phyloP scores from a whole-genome alignment of 2,888 invertebrate genomes.

The Argynnis bischoffii region DNA sequence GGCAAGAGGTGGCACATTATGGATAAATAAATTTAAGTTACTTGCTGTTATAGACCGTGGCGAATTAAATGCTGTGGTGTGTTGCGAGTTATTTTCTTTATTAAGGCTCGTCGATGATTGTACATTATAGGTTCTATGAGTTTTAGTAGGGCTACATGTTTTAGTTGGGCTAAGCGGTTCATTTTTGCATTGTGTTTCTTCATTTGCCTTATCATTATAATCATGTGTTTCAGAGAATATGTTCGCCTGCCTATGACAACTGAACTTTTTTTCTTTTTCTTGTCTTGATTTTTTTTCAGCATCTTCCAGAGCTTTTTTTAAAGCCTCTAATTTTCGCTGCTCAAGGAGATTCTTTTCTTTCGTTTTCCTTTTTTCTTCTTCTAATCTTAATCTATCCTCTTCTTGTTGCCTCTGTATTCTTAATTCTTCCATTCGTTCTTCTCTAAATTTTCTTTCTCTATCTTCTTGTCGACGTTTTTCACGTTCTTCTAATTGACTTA shows the following conservation, averaged over 20 bases:
- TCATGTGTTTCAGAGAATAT: conserved; percentile 46
- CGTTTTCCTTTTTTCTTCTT: conserved; percentile 86
- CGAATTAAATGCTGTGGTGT: conserved; percentile 71
- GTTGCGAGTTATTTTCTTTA: conserved; percentile 66
- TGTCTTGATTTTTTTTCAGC: conserved; percentile 88
- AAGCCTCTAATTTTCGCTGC: conserved; percentile 87
- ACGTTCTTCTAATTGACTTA: conserved; percentile 92
- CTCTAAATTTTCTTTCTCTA: conserved; percentile 86
- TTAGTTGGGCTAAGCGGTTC: conserved; percentile 39
- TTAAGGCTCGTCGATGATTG: conserved; percentile 70
- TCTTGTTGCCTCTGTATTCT: conserved; percentile 89
- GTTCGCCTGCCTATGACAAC: conserved; percentile 56
- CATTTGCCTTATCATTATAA: conserved; percentile 49
- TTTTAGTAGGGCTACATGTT: conserved; percentile 64
- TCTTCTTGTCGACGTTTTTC: conserved; percentile 89
- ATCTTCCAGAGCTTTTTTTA: conserved; percentile 89
- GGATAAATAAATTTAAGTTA: conserved; percentile 71
- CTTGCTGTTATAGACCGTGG: conserved; percentile 70
- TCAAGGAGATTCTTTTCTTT: conserved; percentile 88
- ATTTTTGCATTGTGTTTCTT: conserved; percentile 50
- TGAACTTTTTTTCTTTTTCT: conserved; percentile 83
- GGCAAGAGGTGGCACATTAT: conserved; percentile 70
- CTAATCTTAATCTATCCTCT: conserved; percentile 85
- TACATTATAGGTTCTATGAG: conserved; percentile 69
- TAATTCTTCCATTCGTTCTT: conserved; percentile 91